Evolutionary conservation across 1,140 invertebrate species (phyloP), one percentile per base, ranked within the genome.

Genomic region (Reticulitermes speratus): DNA sequence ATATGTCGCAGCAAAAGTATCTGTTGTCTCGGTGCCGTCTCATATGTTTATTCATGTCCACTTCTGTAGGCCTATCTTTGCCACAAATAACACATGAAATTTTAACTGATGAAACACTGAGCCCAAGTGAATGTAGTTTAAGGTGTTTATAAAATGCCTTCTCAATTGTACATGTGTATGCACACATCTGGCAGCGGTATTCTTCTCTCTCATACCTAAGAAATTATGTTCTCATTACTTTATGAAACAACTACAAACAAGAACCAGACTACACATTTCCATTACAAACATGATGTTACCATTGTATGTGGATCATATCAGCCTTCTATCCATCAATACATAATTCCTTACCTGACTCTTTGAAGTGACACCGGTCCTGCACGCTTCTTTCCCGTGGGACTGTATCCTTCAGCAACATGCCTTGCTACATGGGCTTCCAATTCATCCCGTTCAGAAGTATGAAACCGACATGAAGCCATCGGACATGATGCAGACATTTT

Each of bases 21-120:
- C 92, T 91, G 55, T 92, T 92, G 83, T 92, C 91, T 44, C 92
- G 91, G 88, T 93, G 93, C 88, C 93, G 93, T 84, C 90, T 89
- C 92, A 93, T 93, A 87, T 93, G 93, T 86, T 91, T 90, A 83
- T 91, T 91, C 48, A 93, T 90, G 84, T 93, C 91, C 52, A 91
- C 90, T 86, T 93, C 93, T 38, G 91, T 91, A 2, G 91, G 90
- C 52, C 92, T 89, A 83, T 93, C 93, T 44, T 93, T 93, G 9
- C 93, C 93, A 88, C 93, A 93, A n/a, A 93, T 92, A 38, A 93
- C 92, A 88, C 93, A 93, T 86, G 92, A 93, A 82, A 93, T 90
- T 87, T 92, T 91, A 45, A 86, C 81, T 9, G 90, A 91, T 86
- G 91, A 90, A 82, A 75, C 84, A 30, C 55, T 84, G 8, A 52